A percentile compares a stretch with the other conserved stretches of the same genome.
Evolutionary conservation across 2,888 invertebrate species (phyloP).

Genomic region (Cerceris rybyensis): DNA sequence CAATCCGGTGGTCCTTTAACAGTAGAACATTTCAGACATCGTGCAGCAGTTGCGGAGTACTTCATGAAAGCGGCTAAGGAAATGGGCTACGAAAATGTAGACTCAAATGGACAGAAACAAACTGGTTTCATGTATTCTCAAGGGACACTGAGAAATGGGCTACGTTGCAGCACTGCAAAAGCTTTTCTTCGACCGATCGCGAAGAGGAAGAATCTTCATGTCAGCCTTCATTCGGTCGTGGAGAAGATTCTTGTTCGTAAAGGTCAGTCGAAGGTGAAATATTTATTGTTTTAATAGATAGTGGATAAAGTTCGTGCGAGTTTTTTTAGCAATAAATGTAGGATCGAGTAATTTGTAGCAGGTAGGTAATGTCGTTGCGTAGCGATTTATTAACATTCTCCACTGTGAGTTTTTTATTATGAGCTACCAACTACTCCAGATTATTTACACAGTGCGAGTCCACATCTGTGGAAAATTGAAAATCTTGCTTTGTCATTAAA

Average conservation of each 20-base stretch:
- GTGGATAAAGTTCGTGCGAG: too few species aligned
- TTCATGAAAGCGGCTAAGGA: slow-evolving; percentile 88
- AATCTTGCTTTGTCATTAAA: too few species aligned
- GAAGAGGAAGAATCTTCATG: slow-evolving; percentile 88
- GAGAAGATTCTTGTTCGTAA: slow-evolving; percentile 85
- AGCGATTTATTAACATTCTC: too few species aligned
- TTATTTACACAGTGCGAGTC: too few species aligned
- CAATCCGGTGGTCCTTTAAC: slow-evolving; percentile 88
- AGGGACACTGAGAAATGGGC: slow-evolving; percentile 89
- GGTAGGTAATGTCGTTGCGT: too few species aligned
- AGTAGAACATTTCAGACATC: slow-evolving; percentile 86
- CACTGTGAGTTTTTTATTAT: too few species aligned
- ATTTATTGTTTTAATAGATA: too few species aligned
- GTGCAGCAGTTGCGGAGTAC: slow-evolving; percentile 87
- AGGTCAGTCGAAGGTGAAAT: neutral
- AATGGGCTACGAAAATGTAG: slow-evolving; percentile 87
- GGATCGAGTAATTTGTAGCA: too few species aligned
- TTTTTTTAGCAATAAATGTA: too few species aligned
- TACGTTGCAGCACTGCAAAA: slow-evolving; percentile 92
- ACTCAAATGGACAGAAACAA: slow-evolving; percentile 91
- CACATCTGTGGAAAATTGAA: too few species aligned
- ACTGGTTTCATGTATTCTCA: slow-evolving; percentile 90
- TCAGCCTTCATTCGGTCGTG: slow-evolving; percentile 87
- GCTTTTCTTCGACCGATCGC: slow-evolving; percentile 88
- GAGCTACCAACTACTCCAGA: too few species aligned